Percentiles rank a stretch among this genome's conserved stretches.
phyloP scores from a whole-genome alignment of 53 echinoderm and acorn worm genomes.

The Temnopleurus reevesii region DNA sequence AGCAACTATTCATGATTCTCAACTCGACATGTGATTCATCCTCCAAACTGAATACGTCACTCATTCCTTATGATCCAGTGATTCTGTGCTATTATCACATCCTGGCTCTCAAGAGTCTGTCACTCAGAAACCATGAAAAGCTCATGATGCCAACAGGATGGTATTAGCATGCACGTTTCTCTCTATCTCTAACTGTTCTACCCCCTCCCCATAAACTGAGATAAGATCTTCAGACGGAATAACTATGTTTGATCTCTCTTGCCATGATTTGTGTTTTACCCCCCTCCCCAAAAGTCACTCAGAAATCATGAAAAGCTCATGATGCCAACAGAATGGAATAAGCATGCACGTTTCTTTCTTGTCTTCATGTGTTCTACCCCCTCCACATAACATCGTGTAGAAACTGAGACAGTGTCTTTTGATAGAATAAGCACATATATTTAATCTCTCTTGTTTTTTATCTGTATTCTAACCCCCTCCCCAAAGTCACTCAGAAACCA shows the following conservation, averaged over 20 bases:
- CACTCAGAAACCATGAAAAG: conserved; percentile 27
- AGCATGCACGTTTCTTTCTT: conserved; percentile 1
- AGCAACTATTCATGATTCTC: no score
- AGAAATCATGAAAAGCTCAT: conserved; percentile 12
- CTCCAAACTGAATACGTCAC: not conserved
- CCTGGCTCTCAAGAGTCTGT: not conserved
- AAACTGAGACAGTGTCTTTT: not conserved
- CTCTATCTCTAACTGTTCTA: not conserved
- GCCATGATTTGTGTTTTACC: no score
- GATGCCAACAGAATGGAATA: conserved; percentile 1
- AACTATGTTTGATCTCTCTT: no score
- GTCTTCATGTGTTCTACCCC: not conserved
- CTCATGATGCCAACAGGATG: conserved; percentile 14
- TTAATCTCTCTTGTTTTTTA: no score
- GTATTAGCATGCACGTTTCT: not conserved
- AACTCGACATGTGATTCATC: conserved; percentile 21
- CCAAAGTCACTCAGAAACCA: conserved; percentile 42
- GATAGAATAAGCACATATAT: no score
- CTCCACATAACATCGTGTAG: no score
- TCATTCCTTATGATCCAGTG: conserved; percentile 34
- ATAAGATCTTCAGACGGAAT: no score
- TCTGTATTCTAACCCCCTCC: no score
- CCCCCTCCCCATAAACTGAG: not conserved
- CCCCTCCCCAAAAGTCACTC: no score
- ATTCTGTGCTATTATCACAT: not conserved